These are phyloP conservation scores for Drosophila suboccidentalis DNA, from an alignment of 2,888 invertebrate genomes.

Conservation along the genomic window DNA sequence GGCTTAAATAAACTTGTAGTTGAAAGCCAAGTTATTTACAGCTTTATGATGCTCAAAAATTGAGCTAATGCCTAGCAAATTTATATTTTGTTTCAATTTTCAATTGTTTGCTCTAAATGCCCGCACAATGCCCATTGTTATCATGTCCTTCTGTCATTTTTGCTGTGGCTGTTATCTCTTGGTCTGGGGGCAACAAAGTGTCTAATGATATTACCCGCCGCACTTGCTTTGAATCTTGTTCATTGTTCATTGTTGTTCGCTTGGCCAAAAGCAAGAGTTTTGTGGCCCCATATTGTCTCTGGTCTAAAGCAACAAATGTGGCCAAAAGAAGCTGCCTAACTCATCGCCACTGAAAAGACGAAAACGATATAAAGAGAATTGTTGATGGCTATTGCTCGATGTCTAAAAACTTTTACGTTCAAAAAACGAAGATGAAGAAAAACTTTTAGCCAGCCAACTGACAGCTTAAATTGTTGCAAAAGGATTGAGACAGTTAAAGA, in stretches of 20 bases:
- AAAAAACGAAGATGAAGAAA: constrained; percentile 2
- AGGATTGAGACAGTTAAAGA: constrained; percentile 4
- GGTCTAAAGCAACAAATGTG: constrained; percentile 26
- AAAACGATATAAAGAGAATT: constrained; percentile 48
- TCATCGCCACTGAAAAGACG: constrained; percentile 3
- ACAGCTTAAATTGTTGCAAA: constrained; percentile 31
- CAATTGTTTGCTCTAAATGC: constrained; percentile 60
- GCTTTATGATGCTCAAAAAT: no score
- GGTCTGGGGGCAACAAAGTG: constrained; percentile 36
- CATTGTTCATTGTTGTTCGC: constrained; percentile 37
- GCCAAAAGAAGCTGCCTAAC: constrained; percentile 23
- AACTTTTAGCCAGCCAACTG: constrained; percentile 30
- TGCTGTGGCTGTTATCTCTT: constrained; percentile 37
- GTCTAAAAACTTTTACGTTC: constrained; percentile 41
- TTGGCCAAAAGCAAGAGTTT: constrained; percentile 34
- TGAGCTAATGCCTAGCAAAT: constrained; percentile 20
- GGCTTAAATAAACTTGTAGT: no score
- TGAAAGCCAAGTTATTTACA: no score
- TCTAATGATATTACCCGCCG: constrained; percentile 42
- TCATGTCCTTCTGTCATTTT: constrained; percentile 39
- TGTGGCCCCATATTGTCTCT: constrained; percentile 15
- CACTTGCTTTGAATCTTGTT: constrained; percentile 26
- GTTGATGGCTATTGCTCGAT: constrained; percentile 27
- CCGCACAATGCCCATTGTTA: constrained; percentile 47
- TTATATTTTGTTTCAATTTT: constrained; percentile 60